These are phyloP conservation scores for Acanthococcus lagerstroemiae DNA, from an alignment of 2,888 invertebrate genomes.

Conservation along the genomic window DNA sequence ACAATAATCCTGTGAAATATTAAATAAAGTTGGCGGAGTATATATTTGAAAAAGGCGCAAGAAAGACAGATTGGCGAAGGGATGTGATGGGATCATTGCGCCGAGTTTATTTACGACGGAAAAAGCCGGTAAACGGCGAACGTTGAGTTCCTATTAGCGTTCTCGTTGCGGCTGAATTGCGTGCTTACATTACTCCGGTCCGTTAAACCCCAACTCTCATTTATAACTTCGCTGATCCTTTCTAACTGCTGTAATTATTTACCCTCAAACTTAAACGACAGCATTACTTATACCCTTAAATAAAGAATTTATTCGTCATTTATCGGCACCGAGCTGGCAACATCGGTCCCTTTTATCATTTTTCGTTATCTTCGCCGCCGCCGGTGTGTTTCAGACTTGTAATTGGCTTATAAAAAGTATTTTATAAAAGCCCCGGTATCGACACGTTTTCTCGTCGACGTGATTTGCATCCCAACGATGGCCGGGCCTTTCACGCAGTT, in stretches of 20 bases:
- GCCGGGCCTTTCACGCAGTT: no score
- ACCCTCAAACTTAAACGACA: conserved; percentile 27
- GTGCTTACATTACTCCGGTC: conserved; percentile 26
- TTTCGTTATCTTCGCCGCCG: neutral
- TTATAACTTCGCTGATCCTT: conserved; percentile 29
- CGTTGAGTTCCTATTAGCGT: conserved; percentile 23
- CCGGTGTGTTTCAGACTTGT: conserved; percentile 8
- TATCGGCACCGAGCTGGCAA: conserved; percentile 11
- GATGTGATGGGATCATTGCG: conserved; percentile 7
- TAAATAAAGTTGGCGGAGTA: neutral
- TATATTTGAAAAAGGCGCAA: conserved; percentile 6
- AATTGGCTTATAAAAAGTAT: conserved; percentile 26
- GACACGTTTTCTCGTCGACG: conserved; percentile 3
- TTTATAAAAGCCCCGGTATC: neutral
- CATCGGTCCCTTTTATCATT: neutral
- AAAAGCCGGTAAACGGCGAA: conserved; percentile 10
- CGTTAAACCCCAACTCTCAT: conserved; percentile 30
- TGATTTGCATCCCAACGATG: conserved; percentile 20
- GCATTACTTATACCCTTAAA: conserved; percentile 28
- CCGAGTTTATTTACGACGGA: conserved; percentile 21
- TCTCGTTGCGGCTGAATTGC: conserved; percentile 27
- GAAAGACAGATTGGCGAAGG: neutral
- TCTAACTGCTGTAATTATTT: conserved; percentile 30
- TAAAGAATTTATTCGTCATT: conserved; percentile 28
- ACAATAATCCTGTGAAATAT: conserved; percentile 24